A percentile compares a stretch with the other conserved stretches of the same genome.
phyloP scores from a whole-genome alignment of 1,140 invertebrate species.

The Drosophila aff. region DNA sequence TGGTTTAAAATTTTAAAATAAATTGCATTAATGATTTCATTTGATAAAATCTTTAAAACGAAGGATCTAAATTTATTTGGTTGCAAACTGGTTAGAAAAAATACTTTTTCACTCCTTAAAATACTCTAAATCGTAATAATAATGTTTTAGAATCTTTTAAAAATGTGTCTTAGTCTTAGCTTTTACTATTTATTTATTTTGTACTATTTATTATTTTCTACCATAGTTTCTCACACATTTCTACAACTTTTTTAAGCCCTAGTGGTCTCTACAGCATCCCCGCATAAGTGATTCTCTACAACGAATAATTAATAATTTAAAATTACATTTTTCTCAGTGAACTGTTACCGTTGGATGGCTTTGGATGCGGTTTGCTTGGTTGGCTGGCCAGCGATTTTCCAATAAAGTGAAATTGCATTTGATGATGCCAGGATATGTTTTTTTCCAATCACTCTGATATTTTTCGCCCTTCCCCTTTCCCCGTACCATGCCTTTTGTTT shows the following conservation, averaged over 20 bases:
- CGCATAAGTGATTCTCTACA: too few relatives aligned
- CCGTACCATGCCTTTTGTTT: not conserved
- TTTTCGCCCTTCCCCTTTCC: slow-evolving; percentile 16
- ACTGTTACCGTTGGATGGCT: slow-evolving; percentile 35
- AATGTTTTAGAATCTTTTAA: too few relatives aligned
- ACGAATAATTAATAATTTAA: not conserved
- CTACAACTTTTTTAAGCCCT: not conserved
- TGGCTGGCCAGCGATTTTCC: slow-evolving; percentile 78
- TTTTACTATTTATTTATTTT: too few relatives aligned
- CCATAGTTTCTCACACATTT: not conserved
- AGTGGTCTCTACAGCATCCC: not conserved
- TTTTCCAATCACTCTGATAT: slow-evolving; percentile 55
- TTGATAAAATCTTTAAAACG: too few relatives aligned
- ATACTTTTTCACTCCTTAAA: too few relatives aligned
- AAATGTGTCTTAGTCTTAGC: too few relatives aligned
- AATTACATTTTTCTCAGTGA: slow-evolving; percentile 1
- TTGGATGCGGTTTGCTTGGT: slow-evolving; percentile 64
- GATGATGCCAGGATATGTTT: slow-evolving; percentile 79
- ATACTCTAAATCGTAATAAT: too few relatives aligned
- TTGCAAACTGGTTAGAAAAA: too few relatives aligned
- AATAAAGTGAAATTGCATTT: slow-evolving; percentile 82
- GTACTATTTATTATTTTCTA: too few relatives aligned
- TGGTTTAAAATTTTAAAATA: not conserved
- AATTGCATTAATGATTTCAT: too few relatives aligned
- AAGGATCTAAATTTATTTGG: too few relatives aligned